A percentile compares a stretch with the other conserved stretches of the same genome.
These are phyloP conservation scores for Chamaea fasciata DNA, from an alignment of 2,113 vertebrate species.

Conservation along the genomic window DNA sequence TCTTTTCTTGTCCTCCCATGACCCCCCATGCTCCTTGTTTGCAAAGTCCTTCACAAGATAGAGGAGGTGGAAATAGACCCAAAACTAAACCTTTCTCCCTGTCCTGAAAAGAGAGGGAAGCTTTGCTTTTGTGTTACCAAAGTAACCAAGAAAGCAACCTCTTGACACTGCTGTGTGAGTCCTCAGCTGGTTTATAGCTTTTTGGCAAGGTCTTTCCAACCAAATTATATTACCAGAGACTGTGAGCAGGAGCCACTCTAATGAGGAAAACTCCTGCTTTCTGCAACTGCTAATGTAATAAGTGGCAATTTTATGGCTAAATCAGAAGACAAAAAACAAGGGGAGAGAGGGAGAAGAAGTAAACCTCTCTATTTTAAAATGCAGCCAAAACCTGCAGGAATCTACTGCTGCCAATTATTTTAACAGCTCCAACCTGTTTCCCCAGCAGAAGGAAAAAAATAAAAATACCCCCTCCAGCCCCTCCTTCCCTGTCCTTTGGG, in stretches of 20 bases:
- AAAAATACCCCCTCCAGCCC: conserved; percentile 44
- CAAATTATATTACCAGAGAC: conserved; percentile 56
- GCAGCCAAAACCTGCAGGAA: conserved; percentile 27
- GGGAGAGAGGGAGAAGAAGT: conserved; percentile 7
- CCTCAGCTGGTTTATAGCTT: conserved; percentile 8
- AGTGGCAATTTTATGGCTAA: conserved; percentile 57
- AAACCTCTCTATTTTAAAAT: conserved; percentile 44
- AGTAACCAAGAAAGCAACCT: conserved; percentile 52
- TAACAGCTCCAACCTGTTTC: conserved; percentile 63
- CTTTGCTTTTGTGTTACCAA: conserved; percentile 59
- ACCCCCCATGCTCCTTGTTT: not conserved
- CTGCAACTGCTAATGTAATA: conserved; percentile 53
- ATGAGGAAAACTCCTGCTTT: conserved; percentile 59
- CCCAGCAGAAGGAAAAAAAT: conserved; percentile 45
- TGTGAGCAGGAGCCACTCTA: not conserved
- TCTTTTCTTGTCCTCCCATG: not conserved
- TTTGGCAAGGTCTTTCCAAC: not conserved
- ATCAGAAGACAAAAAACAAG: conserved; percentile 48
- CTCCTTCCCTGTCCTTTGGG: conserved; percentile 35
- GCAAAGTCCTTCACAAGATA: not conserved
- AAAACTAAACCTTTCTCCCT: not conserved
- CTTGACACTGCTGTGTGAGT: conserved; percentile 24
- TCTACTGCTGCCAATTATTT: conserved; percentile 47
- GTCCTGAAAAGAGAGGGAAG: conserved; percentile 10
- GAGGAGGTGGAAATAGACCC: not conserved